Evolutionary conservation across 2,888 invertebrate species (phyloP), one percentile per base, ranked within the genome.

Genomic region (Agrochola macilenta): DNA sequence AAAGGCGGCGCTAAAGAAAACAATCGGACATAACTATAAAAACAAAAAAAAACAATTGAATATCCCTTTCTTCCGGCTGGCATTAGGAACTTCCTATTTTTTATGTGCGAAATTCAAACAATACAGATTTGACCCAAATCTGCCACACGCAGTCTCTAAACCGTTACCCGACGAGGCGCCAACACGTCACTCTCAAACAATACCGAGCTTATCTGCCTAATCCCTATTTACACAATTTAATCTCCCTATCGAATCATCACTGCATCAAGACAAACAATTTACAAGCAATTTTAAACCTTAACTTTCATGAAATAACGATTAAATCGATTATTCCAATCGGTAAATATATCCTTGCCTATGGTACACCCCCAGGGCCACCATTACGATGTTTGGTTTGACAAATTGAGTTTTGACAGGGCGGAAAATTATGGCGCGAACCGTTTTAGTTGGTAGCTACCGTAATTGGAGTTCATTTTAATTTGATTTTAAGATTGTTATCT

Each of bases 161-260:
- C 89, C 90, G 89, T 89, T 88, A 89, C 85, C 84, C 86, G 89
- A 81, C 87, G 85, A 90, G 95, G 95, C 95, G 95, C 94, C 95
- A 93, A 90, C 93, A 90, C 94, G 93, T 93, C 94, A 95, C 93
- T 90, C 85, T 89, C 92, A 93, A 93, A 96, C 96, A 96, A 96
- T 94, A 89, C 90, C 87, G 84, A 78, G 95, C 95, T 96, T 96
- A 96, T 95, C 96, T 95, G 89, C 92, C 93, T 96, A 96, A 96
- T 96, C 96, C 96, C 92, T 96, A 94, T 96, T 96, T 96, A 96
- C 95, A 96, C 96, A 96, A 95, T 95, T 96, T 96, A 96, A 96
- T 96, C 96, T 93, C 87, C 91, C 84, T 87, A 88, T 89, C 87
- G 85, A 89, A 86, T 88, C 92, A 91, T 90, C 89, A 84, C 88